Conservation (phyloP, 2,888 invertebrate genomes). For the Diarsia mendica region DNA sequence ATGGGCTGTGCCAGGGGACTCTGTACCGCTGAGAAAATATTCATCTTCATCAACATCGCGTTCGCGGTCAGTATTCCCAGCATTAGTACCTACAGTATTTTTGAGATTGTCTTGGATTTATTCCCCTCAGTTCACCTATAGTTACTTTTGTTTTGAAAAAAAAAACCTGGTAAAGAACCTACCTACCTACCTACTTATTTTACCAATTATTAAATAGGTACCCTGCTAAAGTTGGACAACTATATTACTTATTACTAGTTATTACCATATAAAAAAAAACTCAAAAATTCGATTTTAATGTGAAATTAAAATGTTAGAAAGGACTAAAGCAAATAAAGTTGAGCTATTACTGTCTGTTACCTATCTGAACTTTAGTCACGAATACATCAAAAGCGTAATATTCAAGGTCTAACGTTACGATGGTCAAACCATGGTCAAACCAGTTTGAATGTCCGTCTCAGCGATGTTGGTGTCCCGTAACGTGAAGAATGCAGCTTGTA, state of each 20-base stretch:
- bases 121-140: background rate
- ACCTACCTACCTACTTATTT: background rate
- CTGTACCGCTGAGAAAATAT: slow-evolving; percentile 84
- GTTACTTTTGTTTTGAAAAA: background rate
- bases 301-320: background rate
- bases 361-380: slow-evolving; percentile 24
- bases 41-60: slow-evolving; percentile 88
- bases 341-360: background rate
- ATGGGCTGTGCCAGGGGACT: slow-evolving; percentile 83
- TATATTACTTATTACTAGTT: no score
- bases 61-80: slow-evolving; percentile 81
- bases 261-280: no score
- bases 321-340: slow-evolving; percentile 11
- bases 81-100: background rate
- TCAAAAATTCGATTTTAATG: background rate
- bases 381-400: slow-evolving; percentile 9
- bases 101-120: background rate
- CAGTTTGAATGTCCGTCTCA: slow-evolving; percentile 21
- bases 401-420: slow-evolving; percentile 17
- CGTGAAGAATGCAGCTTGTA: slow-evolving; percentile 56
- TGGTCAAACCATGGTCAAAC: slow-evolving; percentile 14
- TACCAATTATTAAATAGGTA: background rate
- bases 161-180: background rate
- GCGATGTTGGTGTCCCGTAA: slow-evolving; percentile 24
- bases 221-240: background rate